Conservation (phyloP, 1,140 invertebrate genomes). For the Pogonomyrmex barbatus region DNA sequence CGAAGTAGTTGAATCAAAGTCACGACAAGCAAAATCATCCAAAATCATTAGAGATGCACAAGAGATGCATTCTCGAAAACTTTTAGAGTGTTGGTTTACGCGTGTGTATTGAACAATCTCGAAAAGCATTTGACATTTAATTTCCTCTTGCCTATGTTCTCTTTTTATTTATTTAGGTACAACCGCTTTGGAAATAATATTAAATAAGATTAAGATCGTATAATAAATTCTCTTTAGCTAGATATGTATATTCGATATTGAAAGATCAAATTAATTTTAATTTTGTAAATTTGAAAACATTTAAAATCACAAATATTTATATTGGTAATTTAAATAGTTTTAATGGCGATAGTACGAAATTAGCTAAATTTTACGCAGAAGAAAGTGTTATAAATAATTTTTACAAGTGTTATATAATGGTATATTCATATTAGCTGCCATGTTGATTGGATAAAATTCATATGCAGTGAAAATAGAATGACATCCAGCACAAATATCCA, state of each 20-base stretch:
- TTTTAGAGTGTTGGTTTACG: not conserved
- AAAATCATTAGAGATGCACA: slow-evolving; percentile 26
- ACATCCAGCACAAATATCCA: not conserved
- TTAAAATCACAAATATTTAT: not conserved
- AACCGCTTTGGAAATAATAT: not conserved
- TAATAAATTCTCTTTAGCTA: not conserved
- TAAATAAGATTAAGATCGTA: not conserved
- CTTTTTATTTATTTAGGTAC: not conserved
- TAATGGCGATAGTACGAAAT: too few species aligned
- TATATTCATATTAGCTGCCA: not conserved
- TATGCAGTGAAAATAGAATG: slow-evolving; percentile 17
- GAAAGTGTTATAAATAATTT: slow-evolving; percentile 22
- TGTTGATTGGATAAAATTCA: slow-evolving; percentile 29
- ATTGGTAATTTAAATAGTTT: too few species aligned
- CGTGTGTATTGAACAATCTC: too few species aligned
- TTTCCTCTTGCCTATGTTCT: not conserved
- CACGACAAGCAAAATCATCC: not conserved
- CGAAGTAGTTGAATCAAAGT: not conserved
- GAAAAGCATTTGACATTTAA: too few species aligned
- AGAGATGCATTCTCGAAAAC: not conserved
- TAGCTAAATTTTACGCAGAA: not conserved
- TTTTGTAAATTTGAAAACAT: not conserved
- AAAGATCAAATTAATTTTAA: not conserved
- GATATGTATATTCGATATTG: not conserved
- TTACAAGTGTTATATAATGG: not conserved